phyloP scores from a whole-genome alignment of 2,888 invertebrate genomes.

The Gryllus longicercus region DNA sequence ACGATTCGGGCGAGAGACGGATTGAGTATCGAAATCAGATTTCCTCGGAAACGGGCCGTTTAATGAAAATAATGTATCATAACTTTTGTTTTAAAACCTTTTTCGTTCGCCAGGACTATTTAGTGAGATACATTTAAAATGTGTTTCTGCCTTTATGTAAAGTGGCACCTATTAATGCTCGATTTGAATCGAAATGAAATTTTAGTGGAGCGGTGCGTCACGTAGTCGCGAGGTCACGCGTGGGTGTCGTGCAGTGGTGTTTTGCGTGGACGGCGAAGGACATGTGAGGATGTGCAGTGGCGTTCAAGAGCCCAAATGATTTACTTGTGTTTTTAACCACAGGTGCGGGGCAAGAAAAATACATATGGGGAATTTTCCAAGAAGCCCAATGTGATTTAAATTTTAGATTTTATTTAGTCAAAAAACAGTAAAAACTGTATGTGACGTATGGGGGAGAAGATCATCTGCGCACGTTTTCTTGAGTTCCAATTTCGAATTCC shows the following conservation, averaged over 20 bases:
- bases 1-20: not conserved
- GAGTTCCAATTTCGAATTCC: no score
- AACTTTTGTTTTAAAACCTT: slow-evolving; percentile 1
- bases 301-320: no score
- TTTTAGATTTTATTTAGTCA: no score
- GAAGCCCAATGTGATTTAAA: no score
- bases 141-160: not conserved
- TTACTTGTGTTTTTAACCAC: no score
- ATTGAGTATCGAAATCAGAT: not conserved
- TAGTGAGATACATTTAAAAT: slow-evolving; percentile 11
- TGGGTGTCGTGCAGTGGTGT: not conserved
- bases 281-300: no score
- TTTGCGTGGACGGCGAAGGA: no score
- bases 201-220: not conserved
- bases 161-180: not conserved
- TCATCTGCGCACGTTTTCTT: no score
- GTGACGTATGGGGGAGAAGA: no score
- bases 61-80: slow-evolving; percentile 10
- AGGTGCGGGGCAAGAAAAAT: no score
- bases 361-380: no score
- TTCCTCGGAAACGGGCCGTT: not conserved
- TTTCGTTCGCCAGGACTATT: not conserved
- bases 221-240: not conserved
- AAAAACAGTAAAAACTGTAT: no score
- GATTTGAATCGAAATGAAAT: slow-evolving; percentile 10